phyloP scores from a whole-genome alignment of 2,113 vertebrate species.

The Chaenogobius annularis region DNA sequence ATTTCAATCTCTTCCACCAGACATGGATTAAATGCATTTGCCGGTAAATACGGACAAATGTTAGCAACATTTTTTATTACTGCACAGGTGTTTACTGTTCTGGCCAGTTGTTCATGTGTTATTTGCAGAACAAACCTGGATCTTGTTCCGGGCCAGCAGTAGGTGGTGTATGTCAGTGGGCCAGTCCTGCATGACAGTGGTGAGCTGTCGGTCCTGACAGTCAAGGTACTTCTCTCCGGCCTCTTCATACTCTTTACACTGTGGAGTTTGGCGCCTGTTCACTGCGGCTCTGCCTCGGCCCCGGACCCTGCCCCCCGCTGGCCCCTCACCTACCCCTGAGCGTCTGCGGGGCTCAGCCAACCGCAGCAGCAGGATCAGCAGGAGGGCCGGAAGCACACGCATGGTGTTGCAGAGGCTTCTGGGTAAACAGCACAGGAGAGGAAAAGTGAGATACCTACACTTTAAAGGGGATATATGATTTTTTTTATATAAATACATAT shows the following conservation, averaged over 20 bases:
- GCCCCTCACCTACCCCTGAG: constrained; percentile 37
- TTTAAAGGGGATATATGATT: neutral
- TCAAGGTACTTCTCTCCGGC: constrained; percentile 90
- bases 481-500: too few relatives aligned
- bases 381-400: constrained; percentile 76
- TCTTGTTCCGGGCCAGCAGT: constrained; percentile 88
- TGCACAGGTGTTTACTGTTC: too few relatives aligned
- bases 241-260: constrained; percentile 86
- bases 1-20: too few relatives aligned
- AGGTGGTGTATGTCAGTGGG: constrained; percentile 90
- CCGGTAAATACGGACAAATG: neutral
- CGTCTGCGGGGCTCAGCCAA: constrained; percentile 74
- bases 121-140: constrained; percentile 65
- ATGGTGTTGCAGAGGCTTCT: constrained; percentile 74
- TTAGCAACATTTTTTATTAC: neutral
- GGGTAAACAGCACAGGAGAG: constrained; percentile 22
- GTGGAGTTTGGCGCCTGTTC: constrained; percentile 79
- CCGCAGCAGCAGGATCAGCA: constrained; percentile 82
- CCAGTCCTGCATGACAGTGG: constrained; percentile 82
- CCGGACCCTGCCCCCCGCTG: constrained; percentile 47
- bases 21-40: neutral
- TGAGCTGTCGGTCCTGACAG: constrained; percentile 89
- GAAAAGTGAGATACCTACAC: neutral
- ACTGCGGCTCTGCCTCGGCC: constrained; percentile 66
- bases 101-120: neutral